Evolutionary conservation across 2,888 invertebrate species (phyloP).

Genomic region (Cybosia mesomella): DNA sequence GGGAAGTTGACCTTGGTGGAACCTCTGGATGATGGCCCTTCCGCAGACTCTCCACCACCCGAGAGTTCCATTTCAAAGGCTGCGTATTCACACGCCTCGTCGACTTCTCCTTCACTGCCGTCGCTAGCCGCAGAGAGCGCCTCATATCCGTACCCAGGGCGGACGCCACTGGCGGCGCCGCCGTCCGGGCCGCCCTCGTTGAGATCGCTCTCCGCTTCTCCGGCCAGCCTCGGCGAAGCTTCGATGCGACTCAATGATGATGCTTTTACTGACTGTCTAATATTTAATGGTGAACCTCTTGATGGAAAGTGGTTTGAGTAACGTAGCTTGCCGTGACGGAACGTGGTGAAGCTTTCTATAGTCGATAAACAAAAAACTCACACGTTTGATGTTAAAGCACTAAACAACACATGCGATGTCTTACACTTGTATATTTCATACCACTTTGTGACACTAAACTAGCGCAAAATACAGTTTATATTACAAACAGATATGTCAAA

Average conservation of each 20-base stretch:
- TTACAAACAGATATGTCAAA: constrained; percentile 16
- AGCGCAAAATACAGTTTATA: constrained; percentile 6
- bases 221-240: constrained; percentile 76
- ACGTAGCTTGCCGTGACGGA: constrained; percentile 83
- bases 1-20: constrained; percentile 90
- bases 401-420: constrained; percentile 29
- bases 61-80: constrained; percentile 82
- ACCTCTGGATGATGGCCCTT: constrained; percentile 79
- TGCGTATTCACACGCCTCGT: constrained; percentile 77
- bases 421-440: constrained; percentile 38
- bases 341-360: constrained; percentile 78
- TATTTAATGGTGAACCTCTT: constrained; percentile 73
- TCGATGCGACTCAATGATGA: constrained; percentile 83
- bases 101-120: constrained; percentile 80
- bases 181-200: constrained; percentile 65
- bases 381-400: constrained; percentile 31
- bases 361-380: constrained; percentile 41
- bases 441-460: constrained; percentile 34
- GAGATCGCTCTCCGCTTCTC: constrained; percentile 71
- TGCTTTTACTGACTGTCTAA: constrained; percentile 75
- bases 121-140: constrained; percentile 83
- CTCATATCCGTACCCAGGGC: constrained; percentile 84
- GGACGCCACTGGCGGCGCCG: constrained; percentile 75
- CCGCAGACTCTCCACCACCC: constrained; percentile 76
- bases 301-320: constrained; percentile 79